A percentile compares a stretch with the other conserved stretches of the same genome.
Evolutionary conservation across 2,113 vertebrate species (phyloP).

Genomic region (Eidolon helvum): DNA sequence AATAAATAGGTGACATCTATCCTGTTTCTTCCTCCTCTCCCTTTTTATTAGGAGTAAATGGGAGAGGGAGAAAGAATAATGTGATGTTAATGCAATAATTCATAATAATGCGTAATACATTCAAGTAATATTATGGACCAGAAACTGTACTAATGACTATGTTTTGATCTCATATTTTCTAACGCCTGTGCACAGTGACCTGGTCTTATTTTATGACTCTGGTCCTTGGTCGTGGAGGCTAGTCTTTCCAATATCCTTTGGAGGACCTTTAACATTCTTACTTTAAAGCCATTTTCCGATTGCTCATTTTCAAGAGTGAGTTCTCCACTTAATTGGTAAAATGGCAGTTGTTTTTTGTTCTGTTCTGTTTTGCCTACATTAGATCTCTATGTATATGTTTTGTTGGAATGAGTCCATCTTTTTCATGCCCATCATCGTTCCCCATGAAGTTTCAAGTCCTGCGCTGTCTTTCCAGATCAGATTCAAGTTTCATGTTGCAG

Average conservation of each 20-base stretch:
- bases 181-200: background rate
- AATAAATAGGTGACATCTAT: background rate
- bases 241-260: no score
- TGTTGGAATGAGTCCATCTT: background rate
- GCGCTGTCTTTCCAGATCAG: background rate
- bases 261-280: background rate
- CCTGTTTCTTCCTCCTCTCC: background rate
- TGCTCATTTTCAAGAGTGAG: background rate
- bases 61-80: background rate
- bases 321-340: background rate
- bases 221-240: background rate
- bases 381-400: accelerated
- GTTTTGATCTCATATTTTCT: background rate
- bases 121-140: no score
- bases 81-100: background rate
- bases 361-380: background rate
- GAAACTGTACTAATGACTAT: no score
- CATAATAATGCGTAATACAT: no score
- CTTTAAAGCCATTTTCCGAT: background rate
- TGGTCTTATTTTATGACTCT: background rate
- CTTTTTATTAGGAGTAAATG: background rate
- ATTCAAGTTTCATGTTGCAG: no score
- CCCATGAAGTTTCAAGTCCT: background rate
- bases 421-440: background rate
- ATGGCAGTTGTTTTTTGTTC: background rate